Evolutionary conservation across 1,140 invertebrate species (phyloP).

Genomic region (Cherax quadricarinatus): DNA sequence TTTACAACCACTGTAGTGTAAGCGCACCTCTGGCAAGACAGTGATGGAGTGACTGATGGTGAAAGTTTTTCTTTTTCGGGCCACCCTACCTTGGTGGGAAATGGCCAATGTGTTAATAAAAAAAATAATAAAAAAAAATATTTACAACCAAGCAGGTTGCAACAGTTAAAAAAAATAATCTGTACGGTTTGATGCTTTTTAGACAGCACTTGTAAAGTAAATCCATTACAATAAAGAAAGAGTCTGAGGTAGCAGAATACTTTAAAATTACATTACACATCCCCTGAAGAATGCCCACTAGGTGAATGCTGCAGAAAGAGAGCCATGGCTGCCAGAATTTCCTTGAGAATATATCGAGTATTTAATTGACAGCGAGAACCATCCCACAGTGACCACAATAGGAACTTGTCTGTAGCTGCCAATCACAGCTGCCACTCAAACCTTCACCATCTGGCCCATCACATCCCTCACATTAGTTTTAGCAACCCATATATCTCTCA

Average conservation of each 20-base stretch:
- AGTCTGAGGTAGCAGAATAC: constrained; percentile 62
- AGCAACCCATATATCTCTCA: constrained; percentile 55
- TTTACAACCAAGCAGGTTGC: constrained; percentile 40
- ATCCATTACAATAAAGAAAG: constrained; percentile 49
- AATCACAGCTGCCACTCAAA: constrained; percentile 32
- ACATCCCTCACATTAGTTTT: constrained; percentile 48
- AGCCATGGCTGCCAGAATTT: constrained; percentile 50
- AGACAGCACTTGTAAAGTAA: constrained; percentile 45
- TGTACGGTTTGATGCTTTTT: constrained; percentile 23
- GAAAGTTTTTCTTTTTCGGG: no score
- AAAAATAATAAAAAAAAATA: no score
- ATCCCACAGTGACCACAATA: constrained; percentile 64
- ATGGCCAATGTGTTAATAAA: no score
- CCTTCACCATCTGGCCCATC: constrained; percentile 42
- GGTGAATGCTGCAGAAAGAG: constrained; percentile 52
- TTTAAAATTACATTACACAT: constrained; percentile 68
- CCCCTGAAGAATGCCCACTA: constrained; percentile 44
- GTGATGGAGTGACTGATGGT: no score
- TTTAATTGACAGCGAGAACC: constrained; percentile 56
- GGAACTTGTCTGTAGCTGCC: constrained; percentile 54
- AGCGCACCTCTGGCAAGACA: no score
- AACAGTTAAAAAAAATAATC: constrained; percentile 45
- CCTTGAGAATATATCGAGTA: constrained; percentile 65
- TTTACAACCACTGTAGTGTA: constrained; percentile 17
- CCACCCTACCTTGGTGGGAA: no score